Evolutionary conservation across 35 echinoderm and acorn worm species (phyloP), one percentile per base, ranked within the genome.

Genomic region (Diadema setosum): DNA sequence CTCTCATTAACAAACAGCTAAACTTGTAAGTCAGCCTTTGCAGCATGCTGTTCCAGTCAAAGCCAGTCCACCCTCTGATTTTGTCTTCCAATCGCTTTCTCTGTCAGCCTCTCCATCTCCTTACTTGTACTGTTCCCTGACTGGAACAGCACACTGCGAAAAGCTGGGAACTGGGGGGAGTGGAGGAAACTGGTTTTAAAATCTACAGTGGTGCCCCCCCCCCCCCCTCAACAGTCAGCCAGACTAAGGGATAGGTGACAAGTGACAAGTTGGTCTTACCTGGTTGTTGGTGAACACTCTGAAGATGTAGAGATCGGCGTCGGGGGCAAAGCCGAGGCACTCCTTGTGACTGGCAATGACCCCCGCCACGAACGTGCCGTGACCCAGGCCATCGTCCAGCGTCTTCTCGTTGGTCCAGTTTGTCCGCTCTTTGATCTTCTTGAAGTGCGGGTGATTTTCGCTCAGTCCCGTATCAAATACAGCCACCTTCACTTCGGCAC

Each of bases 391-490:
- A 83, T 98, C 96, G 75, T 98, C 83, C 42, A 94, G 74, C 12
- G 93, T 98, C 86, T 98, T 98, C 56, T 98, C 96, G 86, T 98
- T 94, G n/a, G 96, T 98, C 96, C 96, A 98, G 57, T 98, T 84
- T 0, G 96, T 98, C 20, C 95, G 58, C 69, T 98, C 96, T 59
- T 91, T 98, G 42, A 98, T 88, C 39, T 94, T 94, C 81, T 89
- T 94, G 45, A 98, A 98, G 81, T 98, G 96, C 2, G 96, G 92
- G 41, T 98, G 96, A 43, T 98, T 98, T 52, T 94, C 95, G 39
- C 80, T 94, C 35, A 98, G 92, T 46, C 96, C 96, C 0, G 96
- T 98, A 48, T 98, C 96, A 90, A 98, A 98, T 11, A 98, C 93
- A n/a, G 96, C 96, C 45, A 94, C 85, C 58, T 92, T 98, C 25